Percentiles rank a stretch among this genome's conserved stretches.
Evolutionary conservation across 1,140 invertebrate species (phyloP).

Genomic region (Lasioglossum albipes): DNA sequence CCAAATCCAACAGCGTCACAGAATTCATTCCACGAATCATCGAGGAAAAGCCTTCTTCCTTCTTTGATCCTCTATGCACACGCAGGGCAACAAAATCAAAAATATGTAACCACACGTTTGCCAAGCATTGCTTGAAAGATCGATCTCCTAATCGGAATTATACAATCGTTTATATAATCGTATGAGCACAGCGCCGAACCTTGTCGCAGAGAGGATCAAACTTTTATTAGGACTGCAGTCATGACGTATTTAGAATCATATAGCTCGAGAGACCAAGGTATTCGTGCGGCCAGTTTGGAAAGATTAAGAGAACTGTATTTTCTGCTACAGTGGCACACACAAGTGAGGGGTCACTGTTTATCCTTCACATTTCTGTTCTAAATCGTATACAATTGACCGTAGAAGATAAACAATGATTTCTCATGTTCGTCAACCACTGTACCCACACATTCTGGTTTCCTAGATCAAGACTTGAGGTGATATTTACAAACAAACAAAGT

Average conservation of each 20-base stretch:
- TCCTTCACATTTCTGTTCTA: no score
- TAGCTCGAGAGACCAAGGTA: not conserved
- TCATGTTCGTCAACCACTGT: no score
- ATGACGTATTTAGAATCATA: not conserved
- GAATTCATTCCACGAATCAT: conserved; percentile 11
- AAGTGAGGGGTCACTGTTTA: no score
- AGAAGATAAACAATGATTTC: no score
- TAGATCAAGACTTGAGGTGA: no score
- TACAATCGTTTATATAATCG: not conserved
- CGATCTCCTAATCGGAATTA: no score
- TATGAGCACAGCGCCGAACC: not conserved
- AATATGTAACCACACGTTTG: no score
- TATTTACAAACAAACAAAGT: not conserved
- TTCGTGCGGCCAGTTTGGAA: not conserved
- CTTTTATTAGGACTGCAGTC: not conserved
- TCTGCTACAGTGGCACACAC: no score
- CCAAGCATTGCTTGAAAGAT: no score
- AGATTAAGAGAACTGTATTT: not conserved
- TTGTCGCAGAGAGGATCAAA: not conserved
- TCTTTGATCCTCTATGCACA: not conserved
- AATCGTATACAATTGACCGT: no score
- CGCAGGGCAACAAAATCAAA: no score
- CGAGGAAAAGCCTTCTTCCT: not conserved
- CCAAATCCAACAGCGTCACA: not conserved
- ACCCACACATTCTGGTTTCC: no score